These are phyloP conservation scores for Eulemur macaco DNA, from an alignment of 2,113 vertebrate species.

Conservation along the genomic window DNA sequence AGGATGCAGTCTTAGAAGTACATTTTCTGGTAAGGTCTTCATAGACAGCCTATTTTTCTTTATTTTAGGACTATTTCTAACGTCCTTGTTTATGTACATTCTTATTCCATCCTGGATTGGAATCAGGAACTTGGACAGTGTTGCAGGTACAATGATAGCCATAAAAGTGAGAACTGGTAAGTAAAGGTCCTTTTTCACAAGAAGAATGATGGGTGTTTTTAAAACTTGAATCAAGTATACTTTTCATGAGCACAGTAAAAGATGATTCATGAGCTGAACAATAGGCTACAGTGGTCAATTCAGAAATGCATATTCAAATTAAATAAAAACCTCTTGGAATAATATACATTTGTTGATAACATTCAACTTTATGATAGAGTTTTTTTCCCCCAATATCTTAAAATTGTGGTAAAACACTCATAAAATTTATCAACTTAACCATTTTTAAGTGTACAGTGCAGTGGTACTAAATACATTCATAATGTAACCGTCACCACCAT, in stretches of 20 bases:
- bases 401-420: not conserved
- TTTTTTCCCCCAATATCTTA: not conserved
- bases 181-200: not conserved
- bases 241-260: slow-evolving; percentile 19
- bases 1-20: slow-evolving; percentile 10
- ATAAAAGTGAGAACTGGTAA: not conserved
- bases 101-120: not conserved
- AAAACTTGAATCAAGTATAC: slow-evolving; percentile 16
- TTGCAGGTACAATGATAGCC: not conserved
- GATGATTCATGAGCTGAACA: slow-evolving; percentile 24
- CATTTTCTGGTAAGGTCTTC: not conserved
- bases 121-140: not conserved
- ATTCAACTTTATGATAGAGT: not conserved
- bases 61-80: slow-evolving; percentile 30
- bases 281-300: slow-evolving; percentile 29
- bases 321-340: slow-evolving; percentile 40
- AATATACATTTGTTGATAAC: slow-evolving; percentile 26
- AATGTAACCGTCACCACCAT: not conserved
- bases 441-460: not conserved
- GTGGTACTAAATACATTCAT: not conserved
- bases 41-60: not conserved
- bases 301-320: slow-evolving; percentile 27
- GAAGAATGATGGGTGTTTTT: slow-evolving; percentile 8
- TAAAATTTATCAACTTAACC: not conserved
- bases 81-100: not conserved